These are phyloP conservation scores for Wiebesia pumilae DNA, from an alignment of 1,140 invertebrate species.

Conservation along the genomic window DNA sequence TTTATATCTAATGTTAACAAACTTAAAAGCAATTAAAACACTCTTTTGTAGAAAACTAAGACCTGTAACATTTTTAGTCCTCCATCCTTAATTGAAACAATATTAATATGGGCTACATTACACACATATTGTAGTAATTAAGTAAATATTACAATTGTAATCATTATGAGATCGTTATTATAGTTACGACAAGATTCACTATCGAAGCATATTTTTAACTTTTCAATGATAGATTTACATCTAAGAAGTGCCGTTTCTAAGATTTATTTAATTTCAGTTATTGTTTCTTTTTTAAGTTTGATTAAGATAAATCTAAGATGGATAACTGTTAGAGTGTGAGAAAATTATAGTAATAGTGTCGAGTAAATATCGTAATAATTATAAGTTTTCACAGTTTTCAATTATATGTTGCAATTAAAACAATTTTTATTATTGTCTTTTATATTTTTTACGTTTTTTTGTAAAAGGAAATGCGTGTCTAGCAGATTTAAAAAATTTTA, in stretches of 20 bases:
- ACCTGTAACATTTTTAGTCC: conserved; percentile 44
- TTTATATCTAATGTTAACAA: not conserved
- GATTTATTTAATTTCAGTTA: too few relatives aligned
- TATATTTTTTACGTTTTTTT: too few relatives aligned
- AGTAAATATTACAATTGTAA: not conserved
- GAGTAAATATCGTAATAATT: not conserved
- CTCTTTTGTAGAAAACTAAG: conserved; percentile 44
- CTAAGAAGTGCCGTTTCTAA: not conserved
- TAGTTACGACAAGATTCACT: not conserved
- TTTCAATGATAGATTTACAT: not conserved
- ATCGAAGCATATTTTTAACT: not conserved
- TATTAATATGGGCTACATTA: not conserved
- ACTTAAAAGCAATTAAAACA: conserved; percentile 13
- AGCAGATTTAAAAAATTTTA: too few relatives aligned
- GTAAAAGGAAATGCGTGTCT: too few relatives aligned
- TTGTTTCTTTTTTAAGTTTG: not conserved
- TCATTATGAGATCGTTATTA: not conserved
- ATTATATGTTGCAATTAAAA: too few relatives aligned
- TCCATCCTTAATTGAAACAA: conserved; percentile 27
- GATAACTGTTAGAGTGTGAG: not conserved
- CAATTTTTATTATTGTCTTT: too few relatives aligned
- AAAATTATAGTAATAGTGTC: not conserved
- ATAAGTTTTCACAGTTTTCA: not conserved
- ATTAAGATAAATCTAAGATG: not conserved
- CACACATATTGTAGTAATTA: not conserved